Base-by-base conservation (phyloP, 2,113 vertebrate genomes). In the Microcebus ravelobensis region DNA sequence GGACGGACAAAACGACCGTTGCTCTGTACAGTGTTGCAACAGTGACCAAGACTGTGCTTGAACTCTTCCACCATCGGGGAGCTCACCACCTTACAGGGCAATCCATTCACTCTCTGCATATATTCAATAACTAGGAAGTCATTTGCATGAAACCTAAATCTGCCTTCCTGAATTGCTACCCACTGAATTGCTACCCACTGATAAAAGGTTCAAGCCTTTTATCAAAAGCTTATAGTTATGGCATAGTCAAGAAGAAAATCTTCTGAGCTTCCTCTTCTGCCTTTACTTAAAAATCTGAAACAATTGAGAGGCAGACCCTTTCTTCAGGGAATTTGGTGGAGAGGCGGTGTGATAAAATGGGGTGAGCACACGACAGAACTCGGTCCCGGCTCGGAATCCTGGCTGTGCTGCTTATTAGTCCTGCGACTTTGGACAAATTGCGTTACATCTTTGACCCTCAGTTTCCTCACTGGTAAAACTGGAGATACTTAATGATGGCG, bases 1-100 rank as follows among this genome's bases (percentile, higher is more conserved):
- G 8, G 21, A 77, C 1, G 8, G 9, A 15, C 29, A 67, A 13
- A 68, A 20, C 18, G 45, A 27, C 11, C 73, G 36, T 10, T 73
- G 10, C 4, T 83, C 12, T 87, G 9, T 52, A 23, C 21, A 79
- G 55, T 31, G 39, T 27, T n/a, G 31, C 50, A 42, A 36, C 52
- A 29, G n/a, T 88, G 63, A 15, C 59, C 21, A 67, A 52, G 29
- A 13, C 36, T n/a, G 20, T 67, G 21, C 36, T 74, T n/a, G 27
- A 27, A 57, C 17, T 21, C 39, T 21, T 18, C 36, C 17, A 0
- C 48, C 1, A 1, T 6, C 3, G 0, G 13, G 18, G 39, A 79
- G 48, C 79, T 55, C 81, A 65, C 67, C 5, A 29, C 48, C 23
- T 67, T 42, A 45, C 34, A 29, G 3, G 34, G n/a, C 55, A 1